Base-by-base conservation (phyloP, 2,113 vertebrate genomes). In the Clarias batrachus region DNA sequence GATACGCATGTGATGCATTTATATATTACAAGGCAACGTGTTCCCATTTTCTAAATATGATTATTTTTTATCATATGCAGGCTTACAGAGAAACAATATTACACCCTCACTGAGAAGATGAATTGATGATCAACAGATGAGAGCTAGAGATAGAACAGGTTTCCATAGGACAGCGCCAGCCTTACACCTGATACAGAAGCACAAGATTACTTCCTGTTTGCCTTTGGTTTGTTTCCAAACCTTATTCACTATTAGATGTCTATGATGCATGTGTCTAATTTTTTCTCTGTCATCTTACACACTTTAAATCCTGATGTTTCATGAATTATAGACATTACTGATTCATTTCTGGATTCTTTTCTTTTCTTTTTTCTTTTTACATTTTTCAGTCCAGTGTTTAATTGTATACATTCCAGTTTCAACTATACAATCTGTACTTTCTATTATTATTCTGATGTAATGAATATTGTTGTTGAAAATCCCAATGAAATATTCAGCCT, bases 1-100 rank as follows among this genome's bases (percentile, higher is more conserved):
- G 80, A 86, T 77, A 54, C 17, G 30, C 33, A 56, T 57, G 14
- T 77, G 74, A 56, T 77, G 37, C 78, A 82, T 60, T 78, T 70
- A 78, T 48, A 27, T 65, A 81, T 76, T 81, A 63, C 37, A 70
- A 60, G 56, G 17, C 76, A 85, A 37, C 21, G 2, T 70, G 56
- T 37, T 73, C 33, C 56, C 19, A 16, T 62, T 84, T 33, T 13
- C 70, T 6, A 12, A 56, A 73, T 41, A 41, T 37, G 16, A 70
- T 70, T 70, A 33, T 33, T 70, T 70, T 70, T 83, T 57, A 59
- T 71, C 66, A 59, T 59, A 84, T 19, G 21, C 57, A 60, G 30
- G 19, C 68, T 84, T 16, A 27, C 12, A n/a, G 25, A 27, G 48
- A 71, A 71, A 83, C 65, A 57, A 23, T 74, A 84, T 84, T 74